Conservation (phyloP, 2,113 vertebrate species). For the Actenoides lindsayi region DNA sequence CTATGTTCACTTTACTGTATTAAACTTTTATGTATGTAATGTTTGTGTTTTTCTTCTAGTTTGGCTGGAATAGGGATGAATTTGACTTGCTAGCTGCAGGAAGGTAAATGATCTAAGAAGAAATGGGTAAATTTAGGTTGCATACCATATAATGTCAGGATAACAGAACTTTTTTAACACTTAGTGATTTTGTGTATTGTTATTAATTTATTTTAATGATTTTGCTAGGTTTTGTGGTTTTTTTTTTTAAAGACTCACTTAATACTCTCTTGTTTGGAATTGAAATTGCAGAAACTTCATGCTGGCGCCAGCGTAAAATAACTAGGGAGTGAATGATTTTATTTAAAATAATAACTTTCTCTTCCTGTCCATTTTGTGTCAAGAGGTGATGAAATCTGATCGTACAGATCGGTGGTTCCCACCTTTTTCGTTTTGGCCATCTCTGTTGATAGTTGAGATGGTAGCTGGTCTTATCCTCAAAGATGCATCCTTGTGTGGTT, state of each 20-base stretch:
- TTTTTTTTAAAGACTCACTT: neutral
- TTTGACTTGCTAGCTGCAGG: slow-evolving; percentile 86
- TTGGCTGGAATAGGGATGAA: slow-evolving; percentile 83
- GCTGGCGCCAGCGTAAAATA: neutral
- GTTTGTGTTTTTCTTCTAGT: slow-evolving; percentile 72
- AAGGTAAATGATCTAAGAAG: slow-evolving; percentile 77
- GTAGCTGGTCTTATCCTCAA: neutral
- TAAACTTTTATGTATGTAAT: neutral
- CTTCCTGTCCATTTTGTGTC: neutral
- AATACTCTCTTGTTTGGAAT: neutral
- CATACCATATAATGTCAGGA: neutral
- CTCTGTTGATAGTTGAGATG: neutral
- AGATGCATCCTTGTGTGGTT: neutral
- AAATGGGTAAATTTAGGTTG: neutral
- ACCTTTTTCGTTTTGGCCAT: neutral
- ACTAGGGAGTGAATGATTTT: neutral
- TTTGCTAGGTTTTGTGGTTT: neutral
- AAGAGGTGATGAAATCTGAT: neutral
- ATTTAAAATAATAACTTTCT: neutral
- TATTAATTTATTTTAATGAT: neutral
- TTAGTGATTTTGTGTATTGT: neutral
- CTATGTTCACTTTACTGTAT: neutral
- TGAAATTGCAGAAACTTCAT: neutral
- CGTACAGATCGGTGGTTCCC: neutral
- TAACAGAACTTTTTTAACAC: neutral